A percentile compares a stretch with the other conserved stretches of the same genome.
phyloP scores from a whole-genome alignment of 2,113 vertebrate species.

The Morone chrysops region DNA sequence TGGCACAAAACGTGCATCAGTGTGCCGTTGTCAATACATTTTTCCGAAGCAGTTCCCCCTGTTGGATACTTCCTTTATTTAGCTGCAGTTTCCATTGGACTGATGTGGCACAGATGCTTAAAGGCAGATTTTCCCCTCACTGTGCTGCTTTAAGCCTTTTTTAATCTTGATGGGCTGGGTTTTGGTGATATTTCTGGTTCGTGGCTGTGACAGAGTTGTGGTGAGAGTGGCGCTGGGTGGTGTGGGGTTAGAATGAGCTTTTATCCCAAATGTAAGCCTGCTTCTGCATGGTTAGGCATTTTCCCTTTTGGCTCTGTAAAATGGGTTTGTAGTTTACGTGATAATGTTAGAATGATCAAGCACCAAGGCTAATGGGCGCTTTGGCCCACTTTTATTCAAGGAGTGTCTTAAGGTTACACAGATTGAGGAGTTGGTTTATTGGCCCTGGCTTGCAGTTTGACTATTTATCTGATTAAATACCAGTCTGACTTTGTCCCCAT shows the following conservation, averaged over 20 bases:
- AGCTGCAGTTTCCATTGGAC: constrained; percentile 51
- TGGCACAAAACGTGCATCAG: constrained; percentile 1
- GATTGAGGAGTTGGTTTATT: not conserved
- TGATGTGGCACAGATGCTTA: constrained; percentile 24
- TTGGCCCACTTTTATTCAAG: not conserved
- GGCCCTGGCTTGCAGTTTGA: constrained; percentile 2
- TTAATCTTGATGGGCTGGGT: constrained; percentile 30
- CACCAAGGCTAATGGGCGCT: not conserved
- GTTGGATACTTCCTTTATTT: constrained; percentile 14
- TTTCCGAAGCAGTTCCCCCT: constrained; percentile 47
- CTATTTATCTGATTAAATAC: constrained; percentile 43
- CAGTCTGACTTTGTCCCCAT: constrained; percentile 1
- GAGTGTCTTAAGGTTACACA: not conserved
- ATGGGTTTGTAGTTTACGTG: not conserved
- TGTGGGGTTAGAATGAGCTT: constrained; percentile 41
- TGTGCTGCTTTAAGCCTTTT: constrained; percentile 28
- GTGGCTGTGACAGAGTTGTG: constrained; percentile 39
- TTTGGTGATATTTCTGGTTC: constrained; percentile 57
- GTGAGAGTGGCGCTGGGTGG: constrained; percentile 33
- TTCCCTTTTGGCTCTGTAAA: constrained; percentile 10
- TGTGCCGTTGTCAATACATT: constrained; percentile 44
- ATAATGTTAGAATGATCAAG: not conserved
- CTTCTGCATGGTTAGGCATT: constrained; percentile 27
- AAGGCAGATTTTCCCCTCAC: constrained; percentile 17
- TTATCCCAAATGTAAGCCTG: constrained; percentile 45